Percentiles rank a stretch among this genome's conserved stretches.
Evolutionary conservation across 2,797 vertebrate species (phyloP).

Genomic region (Channallabes apus): DNA sequence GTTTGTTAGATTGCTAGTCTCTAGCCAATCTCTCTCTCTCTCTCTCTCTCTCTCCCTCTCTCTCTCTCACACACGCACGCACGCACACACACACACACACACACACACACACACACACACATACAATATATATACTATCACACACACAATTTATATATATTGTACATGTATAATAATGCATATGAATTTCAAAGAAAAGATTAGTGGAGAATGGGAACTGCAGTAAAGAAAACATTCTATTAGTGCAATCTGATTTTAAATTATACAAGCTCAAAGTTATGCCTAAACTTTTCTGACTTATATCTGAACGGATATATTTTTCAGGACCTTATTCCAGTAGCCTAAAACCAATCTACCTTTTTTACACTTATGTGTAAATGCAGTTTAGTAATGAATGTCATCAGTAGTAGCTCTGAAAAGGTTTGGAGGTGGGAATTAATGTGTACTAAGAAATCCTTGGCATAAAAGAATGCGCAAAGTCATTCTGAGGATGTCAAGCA

Average conservation of each 20-base stretch:
- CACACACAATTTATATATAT: background rate
- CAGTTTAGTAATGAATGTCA: constrained; percentile 41
- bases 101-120: background rate
- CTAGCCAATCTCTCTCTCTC: too few relatives aligned
- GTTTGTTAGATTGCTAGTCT: too few relatives aligned
- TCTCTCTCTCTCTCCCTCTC: too few relatives aligned
- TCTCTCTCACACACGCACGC: too few relatives aligned
- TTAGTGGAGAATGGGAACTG: background rate
- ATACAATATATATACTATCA: background rate
- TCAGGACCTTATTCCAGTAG: background rate
- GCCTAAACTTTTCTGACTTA: background rate
- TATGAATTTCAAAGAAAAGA: background rate
- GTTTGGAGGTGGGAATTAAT: constrained; percentile 13
- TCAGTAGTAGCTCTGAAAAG: constrained; percentile 10
- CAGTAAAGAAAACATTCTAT: background rate
- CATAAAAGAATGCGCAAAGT: background rate
- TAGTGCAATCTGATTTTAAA: background rate
- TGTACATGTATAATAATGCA: background rate
- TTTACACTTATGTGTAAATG: constrained; percentile 19
- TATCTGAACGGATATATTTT: background rate
- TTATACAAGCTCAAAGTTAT: background rate
- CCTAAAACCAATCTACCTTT: background rate
- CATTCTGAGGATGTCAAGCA: constrained; percentile 14
- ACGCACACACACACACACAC: background rate
- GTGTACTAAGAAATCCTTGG: constrained; percentile 21